Evolutionary conservation across 2,888 invertebrate genomes (phyloP), one percentile per base, ranked within the genome.

Genomic region (Netelia virgata): DNA sequence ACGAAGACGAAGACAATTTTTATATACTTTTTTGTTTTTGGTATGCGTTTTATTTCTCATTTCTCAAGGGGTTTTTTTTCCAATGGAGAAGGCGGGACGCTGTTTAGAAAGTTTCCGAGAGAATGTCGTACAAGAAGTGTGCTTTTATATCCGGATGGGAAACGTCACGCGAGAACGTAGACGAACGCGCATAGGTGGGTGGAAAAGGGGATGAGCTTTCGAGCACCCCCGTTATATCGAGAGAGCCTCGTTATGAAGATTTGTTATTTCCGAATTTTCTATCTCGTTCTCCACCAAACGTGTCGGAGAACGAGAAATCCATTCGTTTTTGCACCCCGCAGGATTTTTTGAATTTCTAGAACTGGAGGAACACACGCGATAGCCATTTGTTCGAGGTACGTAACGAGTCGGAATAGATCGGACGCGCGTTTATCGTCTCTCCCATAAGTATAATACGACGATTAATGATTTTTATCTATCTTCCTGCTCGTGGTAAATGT

Each of bases 241-340:
- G 61, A 80, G 72, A 83, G 43, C 76, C 74, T 53, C 61, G 80
- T 77, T 36, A 36, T 36, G 1, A 80, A 70, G 68, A 80, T 75
- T 76, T 80, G 84, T 84, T 76, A 84, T 84, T 84, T 73, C 76
- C 80, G 83, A 84, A 80, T 84, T 84, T 76, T 84, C 72, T 59
- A 80, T 55, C 80, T 72, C 76, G 64, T 70, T 83, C 69, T 50
- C 36, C 36, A 6, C 5, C 6, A 36, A 36, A 36, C 3, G 36
- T 36, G 36, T 36, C 36, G 36, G 36, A 36, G 6, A 36, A 61
- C 57, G 36, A 53, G 47, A 47, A 14, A 47, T 1, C 47, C 11
- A 47, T 47, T 10, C 47, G 14, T 47, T 47, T 1, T 47, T 14
- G 47, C 14, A 47, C 14, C 47, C 0, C 3, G 36, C 0, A 47